Base-by-base conservation (phyloP, 2,888 invertebrate genomes). In the Habroteleia sp. region DNA sequence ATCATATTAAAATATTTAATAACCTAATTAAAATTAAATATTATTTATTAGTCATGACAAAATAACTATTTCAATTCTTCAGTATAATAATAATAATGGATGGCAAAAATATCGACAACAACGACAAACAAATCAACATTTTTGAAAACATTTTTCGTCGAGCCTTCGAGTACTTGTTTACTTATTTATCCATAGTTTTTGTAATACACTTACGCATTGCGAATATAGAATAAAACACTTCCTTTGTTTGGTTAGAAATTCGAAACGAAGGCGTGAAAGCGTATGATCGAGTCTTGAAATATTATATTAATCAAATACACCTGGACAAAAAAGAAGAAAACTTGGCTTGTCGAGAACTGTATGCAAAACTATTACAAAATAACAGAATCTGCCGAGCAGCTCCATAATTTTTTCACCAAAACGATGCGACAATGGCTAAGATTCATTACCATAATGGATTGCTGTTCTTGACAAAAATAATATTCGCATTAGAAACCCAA, bases 281-380 rank as follows among this genome's bases (percentile, higher is more conserved):
- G 78, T 85, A 79, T 85, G 84, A 86, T 86, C 82, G 80, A 79
- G 81, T 79, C 78, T 80, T 74, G 83, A 82, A 82, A 87, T 80
- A 74, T 77, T 84, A 84, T 85, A 84, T 81, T 80, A 79, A 74
- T 81, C 83, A 84, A 85, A 84, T 81, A 85, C 85, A 83, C 81
- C 81, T 81, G 80, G 77, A 69, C 52, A 69, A 13, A 10, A 31
- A 37, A 31, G 46, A 44, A 29, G 35, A 33, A 11, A 46, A 27
- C n/a, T 17, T n/a, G 3, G 6, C 7, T 37, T 8, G 13, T 35
- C 16, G 5, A 37, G 27, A 60, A 8, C 27, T 11, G 4, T 41
- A 4, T 27, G 27, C 25, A 35, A 25, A 25, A 25, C 2, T 10
- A 29, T 29, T 10, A 4, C 1, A 62, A 31, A 31, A n/a, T 25